Conservation (phyloP, 2,888 invertebrate genomes). For the Drosophila fulvimacula region DNA sequence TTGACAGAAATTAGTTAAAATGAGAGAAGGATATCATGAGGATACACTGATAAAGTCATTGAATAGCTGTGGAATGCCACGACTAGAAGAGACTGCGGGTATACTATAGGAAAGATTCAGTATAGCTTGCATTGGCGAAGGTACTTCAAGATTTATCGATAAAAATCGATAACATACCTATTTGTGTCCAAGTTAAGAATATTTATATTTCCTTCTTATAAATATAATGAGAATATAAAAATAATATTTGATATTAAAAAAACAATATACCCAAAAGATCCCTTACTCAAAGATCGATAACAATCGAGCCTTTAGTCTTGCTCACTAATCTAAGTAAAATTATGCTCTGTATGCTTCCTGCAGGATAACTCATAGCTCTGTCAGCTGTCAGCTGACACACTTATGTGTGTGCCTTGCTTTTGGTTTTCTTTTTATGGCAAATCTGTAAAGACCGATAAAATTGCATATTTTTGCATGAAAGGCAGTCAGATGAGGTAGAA, state of each 20-base stretch:
- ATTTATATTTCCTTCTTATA: neutral
- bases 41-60: neutral
- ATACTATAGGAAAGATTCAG: neutral
- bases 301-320: neutral
- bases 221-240: too few relatives aligned
- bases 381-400: neutral
- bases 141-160: too few relatives aligned
- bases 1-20: neutral
- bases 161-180: neutral
- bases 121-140: too few relatives aligned
- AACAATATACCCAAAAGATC: too few relatives aligned
- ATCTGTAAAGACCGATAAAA: slow-evolving; percentile 82
- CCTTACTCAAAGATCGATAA: neutral
- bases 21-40: neutral
- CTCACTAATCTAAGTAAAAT: neutral
- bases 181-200: too few relatives aligned
- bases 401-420: slow-evolving; percentile 10
- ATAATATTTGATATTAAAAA: too few relatives aligned
- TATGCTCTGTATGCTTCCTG: neutral
- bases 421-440: slow-evolving; percentile 37
- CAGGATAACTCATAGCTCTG: slow-evolving; percentile 1
- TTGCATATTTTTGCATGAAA: slow-evolving; percentile 78
- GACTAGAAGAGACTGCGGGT: neutral
- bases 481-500: slow-evolving; percentile 31
- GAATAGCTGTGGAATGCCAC: too few relatives aligned